A percentile compares a stretch with the other conserved stretches of the same genome.
phyloP scores from a whole-genome alignment of 2,888 invertebrate species.

The Dryococelus australis region DNA sequence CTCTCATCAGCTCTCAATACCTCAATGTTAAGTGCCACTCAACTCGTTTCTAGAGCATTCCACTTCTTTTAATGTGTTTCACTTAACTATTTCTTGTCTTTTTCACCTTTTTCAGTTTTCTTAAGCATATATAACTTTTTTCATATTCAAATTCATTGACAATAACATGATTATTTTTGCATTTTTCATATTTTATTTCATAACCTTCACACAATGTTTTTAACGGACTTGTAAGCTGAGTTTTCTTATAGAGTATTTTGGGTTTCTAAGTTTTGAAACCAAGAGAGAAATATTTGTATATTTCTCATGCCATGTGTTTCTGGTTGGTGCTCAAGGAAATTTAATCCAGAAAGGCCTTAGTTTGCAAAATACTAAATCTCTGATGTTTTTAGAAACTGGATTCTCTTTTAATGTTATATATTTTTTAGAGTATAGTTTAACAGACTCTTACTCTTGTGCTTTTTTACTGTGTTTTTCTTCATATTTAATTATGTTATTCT shows the following conservation, averaged over 20 bases:
- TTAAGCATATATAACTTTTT: too few relatives aligned
- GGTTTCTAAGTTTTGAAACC: too few relatives aligned
- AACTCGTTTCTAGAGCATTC: neutral
- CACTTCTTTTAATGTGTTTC: neutral
- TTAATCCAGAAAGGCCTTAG: neutral
- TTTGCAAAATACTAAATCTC: neutral
- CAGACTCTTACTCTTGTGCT: neutral
- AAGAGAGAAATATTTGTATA: neutral
- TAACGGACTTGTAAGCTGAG: too few relatives aligned
- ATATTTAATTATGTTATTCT: too few relatives aligned
- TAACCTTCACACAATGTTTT: too few relatives aligned
- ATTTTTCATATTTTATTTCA: too few relatives aligned
- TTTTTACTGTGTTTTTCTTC: neutral
- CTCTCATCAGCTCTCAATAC: too few relatives aligned
- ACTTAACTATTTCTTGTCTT: too few relatives aligned
- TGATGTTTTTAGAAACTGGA: neutral
- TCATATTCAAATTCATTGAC: too few relatives aligned
- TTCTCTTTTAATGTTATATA: neutral
- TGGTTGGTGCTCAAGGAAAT: neutral
- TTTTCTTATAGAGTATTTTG: too few relatives aligned
- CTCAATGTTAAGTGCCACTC: too few relatives aligned
- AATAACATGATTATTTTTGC: too few relatives aligned
- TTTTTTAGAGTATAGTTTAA: neutral
- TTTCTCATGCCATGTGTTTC: neutral
- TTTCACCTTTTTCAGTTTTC: neutral